phyloP scores from a whole-genome alignment of 2,797 vertebrate species.

The Podarcis lilfordi region DNA sequence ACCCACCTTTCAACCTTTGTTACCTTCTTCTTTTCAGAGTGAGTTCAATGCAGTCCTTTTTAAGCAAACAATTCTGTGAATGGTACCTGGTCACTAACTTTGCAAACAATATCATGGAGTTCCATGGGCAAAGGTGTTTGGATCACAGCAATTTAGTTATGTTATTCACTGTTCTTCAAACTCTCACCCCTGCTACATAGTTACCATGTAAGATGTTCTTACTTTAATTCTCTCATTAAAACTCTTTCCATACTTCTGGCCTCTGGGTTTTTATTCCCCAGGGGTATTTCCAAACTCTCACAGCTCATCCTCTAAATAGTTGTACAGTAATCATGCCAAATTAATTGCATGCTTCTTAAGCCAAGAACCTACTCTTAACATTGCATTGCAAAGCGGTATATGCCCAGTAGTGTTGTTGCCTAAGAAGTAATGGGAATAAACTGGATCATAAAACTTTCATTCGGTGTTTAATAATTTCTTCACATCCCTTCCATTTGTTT shows the following conservation, averaged over 20 bases:
- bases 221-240: not conserved
- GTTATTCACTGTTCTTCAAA: not conserved
- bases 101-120: not conserved
- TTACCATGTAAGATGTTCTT: not conserved
- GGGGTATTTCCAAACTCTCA: not conserved
- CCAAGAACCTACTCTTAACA: not conserved
- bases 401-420: not conserved
- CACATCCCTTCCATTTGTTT: constrained; percentile 37
- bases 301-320: not conserved
- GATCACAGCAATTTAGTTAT: not conserved
- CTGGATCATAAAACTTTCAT: constrained; percentile 22
- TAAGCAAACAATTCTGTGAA: not conserved
- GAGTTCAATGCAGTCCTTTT: not conserved
- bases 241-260: not conserved
- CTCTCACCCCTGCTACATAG: not conserved
- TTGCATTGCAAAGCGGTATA: accelerated
- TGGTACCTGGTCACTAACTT: not conserved
- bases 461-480: constrained; percentile 26
- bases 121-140: not conserved
- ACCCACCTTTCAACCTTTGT: not conserved
- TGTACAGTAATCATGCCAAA: not conserved
- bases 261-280: not conserved
- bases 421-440: not conserved
- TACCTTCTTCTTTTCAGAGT: not conserved
- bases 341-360: not conserved